Conservation (phyloP, 2,113 vertebrate species). For the Callionymus lyra region DNA sequence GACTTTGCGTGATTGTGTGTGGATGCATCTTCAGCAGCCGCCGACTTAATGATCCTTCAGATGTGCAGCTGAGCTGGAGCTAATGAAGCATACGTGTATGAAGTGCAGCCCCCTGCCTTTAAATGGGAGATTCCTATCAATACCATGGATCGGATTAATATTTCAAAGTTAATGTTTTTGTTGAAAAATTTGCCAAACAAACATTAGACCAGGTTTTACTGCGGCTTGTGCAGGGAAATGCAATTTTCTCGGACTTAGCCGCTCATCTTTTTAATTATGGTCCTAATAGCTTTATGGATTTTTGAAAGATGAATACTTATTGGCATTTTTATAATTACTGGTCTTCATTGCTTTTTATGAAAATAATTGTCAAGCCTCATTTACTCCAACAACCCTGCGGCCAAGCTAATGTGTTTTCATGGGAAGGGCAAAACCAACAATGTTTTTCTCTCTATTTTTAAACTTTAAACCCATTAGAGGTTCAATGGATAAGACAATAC, state of each 20-base stretch:
- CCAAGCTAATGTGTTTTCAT: conserved; percentile 48
- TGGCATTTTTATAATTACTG: conserved; percentile 77
- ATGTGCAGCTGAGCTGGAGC: conserved; percentile 59
- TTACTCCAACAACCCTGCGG: conserved; percentile 60
- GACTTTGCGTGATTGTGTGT: conserved; percentile 12
- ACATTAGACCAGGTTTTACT: conserved; percentile 68
- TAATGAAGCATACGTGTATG: conserved; percentile 70
- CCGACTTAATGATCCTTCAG: conserved; percentile 69
- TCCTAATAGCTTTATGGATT: conserved; percentile 78
- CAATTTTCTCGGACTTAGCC: conserved; percentile 68
- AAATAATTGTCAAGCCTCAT: conserved; percentile 76
- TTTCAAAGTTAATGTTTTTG: conserved; percentile 78
- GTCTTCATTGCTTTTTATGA: conserved; percentile 76
- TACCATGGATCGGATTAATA: conserved; percentile 73
- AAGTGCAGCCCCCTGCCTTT: conserved; percentile 54
- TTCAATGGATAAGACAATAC: too few species aligned
- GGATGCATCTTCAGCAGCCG: conserved; percentile 18
- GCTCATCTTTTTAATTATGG: conserved; percentile 75
- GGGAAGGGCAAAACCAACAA: conserved; percentile 48
- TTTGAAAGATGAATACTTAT: conserved; percentile 77
- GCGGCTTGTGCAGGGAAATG: conserved; percentile 70
- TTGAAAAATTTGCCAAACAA: conserved; percentile 73
- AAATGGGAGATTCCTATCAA: conserved; percentile 68
- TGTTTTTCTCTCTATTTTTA: conserved; percentile 39
- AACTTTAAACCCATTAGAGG: conserved; percentile 13